Evolutionary conservation across 2,113 vertebrate species (phyloP).

Genomic region (Python bivittatus): DNA sequence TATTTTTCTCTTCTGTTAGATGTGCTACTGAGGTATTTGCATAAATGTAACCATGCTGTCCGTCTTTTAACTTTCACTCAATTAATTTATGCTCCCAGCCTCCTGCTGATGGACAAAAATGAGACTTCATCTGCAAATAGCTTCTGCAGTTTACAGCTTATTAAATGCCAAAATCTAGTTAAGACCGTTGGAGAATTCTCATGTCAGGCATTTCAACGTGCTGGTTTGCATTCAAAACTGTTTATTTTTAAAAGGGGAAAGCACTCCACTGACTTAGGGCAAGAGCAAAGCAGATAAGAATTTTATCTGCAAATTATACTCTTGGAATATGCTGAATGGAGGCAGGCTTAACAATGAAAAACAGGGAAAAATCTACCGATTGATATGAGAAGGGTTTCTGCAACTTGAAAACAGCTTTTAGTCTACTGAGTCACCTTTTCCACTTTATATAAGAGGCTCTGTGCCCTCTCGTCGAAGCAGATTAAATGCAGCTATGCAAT

Average conservation of each 20-base stretch:
- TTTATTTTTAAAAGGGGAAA: slow-evolving; percentile 28
- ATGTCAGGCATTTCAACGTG: slow-evolving; percentile 74
- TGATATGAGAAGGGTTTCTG: slow-evolving; percentile 61
- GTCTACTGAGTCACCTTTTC: slow-evolving; percentile 45
- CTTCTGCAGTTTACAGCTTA: slow-evolving; percentile 83
- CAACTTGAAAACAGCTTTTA: slow-evolving; percentile 58
- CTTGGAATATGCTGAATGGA: slow-evolving; percentile 59
- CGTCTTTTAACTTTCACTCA: slow-evolving; percentile 83
- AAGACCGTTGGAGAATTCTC: slow-evolving; percentile 80
- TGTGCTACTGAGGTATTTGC: slow-evolving; percentile 76
- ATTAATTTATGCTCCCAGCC: slow-evolving; percentile 81
- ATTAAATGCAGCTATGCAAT: slow-evolving; percentile 48
- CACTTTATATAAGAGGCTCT: slow-evolving; percentile 55
- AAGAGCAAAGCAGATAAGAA: slow-evolving; percentile 65
- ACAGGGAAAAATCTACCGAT: slow-evolving; percentile 47
- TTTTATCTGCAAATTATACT: slow-evolving; percentile 66
- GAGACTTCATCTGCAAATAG: slow-evolving; percentile 83
- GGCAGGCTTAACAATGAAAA: slow-evolving; percentile 66
- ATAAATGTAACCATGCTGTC: slow-evolving; percentile 82
- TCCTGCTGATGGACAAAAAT: slow-evolving; percentile 84
- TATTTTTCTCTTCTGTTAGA: slow-evolving; percentile 74
- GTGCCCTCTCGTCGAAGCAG: slow-evolving; percentile 38
- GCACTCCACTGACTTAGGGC: slow-evolving; percentile 23
- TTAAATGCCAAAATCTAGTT: slow-evolving; percentile 85
- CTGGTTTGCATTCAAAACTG: slow-evolving; percentile 73